A percentile compares a stretch with the other conserved stretches of the same genome.
phyloP scores from a whole-genome alignment of 1,140 invertebrate species.

The Philopotamus ludificatus region DNA sequence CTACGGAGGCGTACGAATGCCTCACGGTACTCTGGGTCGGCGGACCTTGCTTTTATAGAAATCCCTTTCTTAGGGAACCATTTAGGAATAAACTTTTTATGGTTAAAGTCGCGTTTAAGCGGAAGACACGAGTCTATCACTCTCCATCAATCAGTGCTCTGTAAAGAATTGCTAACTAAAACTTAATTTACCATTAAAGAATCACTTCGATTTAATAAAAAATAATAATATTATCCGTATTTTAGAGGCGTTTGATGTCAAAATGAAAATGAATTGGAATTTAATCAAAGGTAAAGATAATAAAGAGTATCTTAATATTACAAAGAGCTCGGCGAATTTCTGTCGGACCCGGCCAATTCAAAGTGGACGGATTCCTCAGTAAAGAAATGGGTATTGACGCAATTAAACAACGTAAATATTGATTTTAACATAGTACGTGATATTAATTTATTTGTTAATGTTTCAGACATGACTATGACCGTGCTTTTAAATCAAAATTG shows the following conservation, averaged over 20 bases:
- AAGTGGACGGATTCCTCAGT: background rate
- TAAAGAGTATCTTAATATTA: conserved; percentile 5
- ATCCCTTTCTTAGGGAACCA: background rate
- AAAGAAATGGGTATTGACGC: background rate
- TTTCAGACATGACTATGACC: conserved; percentile 1
- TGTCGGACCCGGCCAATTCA: background rate
- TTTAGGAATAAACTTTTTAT: too few species aligned
- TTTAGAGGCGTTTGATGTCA: background rate
- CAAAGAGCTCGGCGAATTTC: background rate
- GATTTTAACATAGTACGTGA: background rate
- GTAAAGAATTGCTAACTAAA: background rate
- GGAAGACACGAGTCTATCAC: too few species aligned
- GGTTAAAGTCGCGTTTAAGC: too few species aligned
- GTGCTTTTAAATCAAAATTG: conserved; percentile 2
- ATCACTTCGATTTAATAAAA: background rate
- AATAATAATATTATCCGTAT: background rate
- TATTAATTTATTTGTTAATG: background rate
- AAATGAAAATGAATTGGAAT: conserved; percentile 1
- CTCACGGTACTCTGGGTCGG: too few species aligned
- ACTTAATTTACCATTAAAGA: background rate
- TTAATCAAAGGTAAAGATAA: background rate
- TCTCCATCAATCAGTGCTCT: too few species aligned
- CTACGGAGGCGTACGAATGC: too few species aligned
- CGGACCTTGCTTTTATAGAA: conserved; percentile 1
- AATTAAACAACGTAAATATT: background rate